A percentile compares a stretch with the other conserved stretches of the same genome.
Conservation (phyloP, 2,888 invertebrate genomes). For the Pinctada fucata region DNA sequence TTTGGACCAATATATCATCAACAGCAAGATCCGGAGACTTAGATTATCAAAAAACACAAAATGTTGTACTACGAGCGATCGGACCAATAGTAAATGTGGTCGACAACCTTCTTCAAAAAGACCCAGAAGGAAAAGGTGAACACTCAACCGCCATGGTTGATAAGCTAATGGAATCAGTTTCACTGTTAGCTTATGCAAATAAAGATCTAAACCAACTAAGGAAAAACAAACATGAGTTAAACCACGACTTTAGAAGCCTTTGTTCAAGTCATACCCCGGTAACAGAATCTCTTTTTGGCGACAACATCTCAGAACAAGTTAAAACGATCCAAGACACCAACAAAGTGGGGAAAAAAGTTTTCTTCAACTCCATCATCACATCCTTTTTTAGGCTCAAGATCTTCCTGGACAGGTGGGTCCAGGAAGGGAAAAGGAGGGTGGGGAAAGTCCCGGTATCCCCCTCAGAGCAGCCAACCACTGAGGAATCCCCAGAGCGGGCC, state of each 20-base stretch:
- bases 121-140: background rate
- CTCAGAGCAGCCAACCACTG: background rate
- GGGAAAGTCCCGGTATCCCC: background rate
- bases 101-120: background rate
- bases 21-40: background rate
- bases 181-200: background rate
- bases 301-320: conserved; percentile 17
- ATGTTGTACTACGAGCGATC: background rate
- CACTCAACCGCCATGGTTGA: background rate
- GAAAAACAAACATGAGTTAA: background rate
- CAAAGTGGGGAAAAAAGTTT: conserved; percentile 3
- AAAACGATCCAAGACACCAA: conserved; percentile 17
- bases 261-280: conserved; percentile 8
- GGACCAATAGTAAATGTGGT: background rate
- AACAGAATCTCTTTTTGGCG: conserved; percentile 16
- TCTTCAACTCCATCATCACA: background rate
- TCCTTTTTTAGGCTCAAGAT: conserved; percentile 19
- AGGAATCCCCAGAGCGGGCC: background rate
- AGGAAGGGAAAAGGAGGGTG: background rate
- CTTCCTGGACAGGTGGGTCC: conserved; percentile 3
- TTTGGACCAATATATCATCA: conserved; percentile 3
- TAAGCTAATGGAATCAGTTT: conserved; percentile 3
- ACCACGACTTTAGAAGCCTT: background rate
- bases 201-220: background rate
- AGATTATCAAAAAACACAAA: background rate